phyloP scores from a whole-genome alignment of 2,113 vertebrate species.

The Callaeas wilsoni region DNA sequence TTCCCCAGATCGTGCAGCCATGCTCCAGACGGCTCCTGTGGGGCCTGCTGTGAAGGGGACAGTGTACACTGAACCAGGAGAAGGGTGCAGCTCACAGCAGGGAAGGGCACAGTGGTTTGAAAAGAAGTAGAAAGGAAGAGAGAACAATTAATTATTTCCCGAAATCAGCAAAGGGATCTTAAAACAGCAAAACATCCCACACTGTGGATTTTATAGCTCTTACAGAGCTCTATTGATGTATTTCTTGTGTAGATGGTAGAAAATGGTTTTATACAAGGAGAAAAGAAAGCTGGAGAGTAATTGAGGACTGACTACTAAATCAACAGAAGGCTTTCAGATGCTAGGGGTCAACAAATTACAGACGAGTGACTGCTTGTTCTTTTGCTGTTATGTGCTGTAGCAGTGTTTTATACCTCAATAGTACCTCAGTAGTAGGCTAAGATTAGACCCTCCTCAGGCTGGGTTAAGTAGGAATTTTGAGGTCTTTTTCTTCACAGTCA shows the following conservation, averaged over 20 bases:
- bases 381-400: not conserved
- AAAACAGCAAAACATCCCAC: not conserved
- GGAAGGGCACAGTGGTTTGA: not conserved
- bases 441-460: not conserved
- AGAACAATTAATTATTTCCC: not conserved
- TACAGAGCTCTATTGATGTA: not conserved
- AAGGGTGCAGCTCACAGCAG: not conserved
- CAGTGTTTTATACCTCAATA: not conserved
- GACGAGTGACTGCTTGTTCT: not conserved
- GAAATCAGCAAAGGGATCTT: not conserved
- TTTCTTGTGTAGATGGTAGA: not conserved
- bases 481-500: not conserved
- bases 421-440: not conserved
- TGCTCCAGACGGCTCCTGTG: not conserved
- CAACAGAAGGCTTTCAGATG: not conserved
- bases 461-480: not conserved
- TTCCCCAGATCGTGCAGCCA: not conserved
- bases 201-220: not conserved
- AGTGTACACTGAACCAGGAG: accelerated
- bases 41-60: not conserved
- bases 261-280: not conserved
- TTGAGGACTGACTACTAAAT: not conserved
- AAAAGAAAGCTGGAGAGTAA: not conserved
- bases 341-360: not conserved
- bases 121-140: not conserved